Base-by-base conservation (phyloP, 1,140 invertebrate genomes). In the Schlechtendalia chinensis region DNA sequence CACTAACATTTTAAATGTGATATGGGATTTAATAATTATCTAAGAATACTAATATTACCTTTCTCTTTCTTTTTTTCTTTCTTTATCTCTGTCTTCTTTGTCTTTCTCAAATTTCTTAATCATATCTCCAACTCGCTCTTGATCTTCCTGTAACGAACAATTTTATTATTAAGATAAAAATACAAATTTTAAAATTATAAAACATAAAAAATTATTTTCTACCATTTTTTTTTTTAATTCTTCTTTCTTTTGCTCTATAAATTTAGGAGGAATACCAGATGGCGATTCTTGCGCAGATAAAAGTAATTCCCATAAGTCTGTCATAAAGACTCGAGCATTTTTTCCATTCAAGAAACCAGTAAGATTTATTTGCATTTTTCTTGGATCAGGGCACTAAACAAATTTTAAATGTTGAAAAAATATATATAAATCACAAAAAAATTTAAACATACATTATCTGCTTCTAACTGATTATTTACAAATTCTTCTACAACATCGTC, bases 361-460 rank as follows among this genome's bases (percentile, higher is more conserved):
- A 84, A 99, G 88, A 87, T 99, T 99, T 84, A 99, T 99, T 89
- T 99, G 98, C 92, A 99, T 98, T 86, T 97, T 95, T 86, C 96
- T 96, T 56, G 96, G 96, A 89, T 99, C 97, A 27, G 97, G 96
- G 88, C 91, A 93, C 92, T 93, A 87, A 85, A 88, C 88, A 88
- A 85, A 83, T n/a, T 54, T 19, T 19, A 22, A 29, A 45, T n/a
- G 53, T 47, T 54, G 17, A 71, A 53, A 47, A 27, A 24, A 54
- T 32, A 16, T 12, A 74, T 19, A 56, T 32, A 39, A 39, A 74
- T 17, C 16, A 61, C 8, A 63, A 6, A 32, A 19, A 63, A 32
- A 63, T 63, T 32, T 50, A 69, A 47, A 67, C 85, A 86, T 88
- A 95, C 93, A 90, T 95, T 95, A 85, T 95, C 93, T 69, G 84